Evolutionary conservation across 2,113 vertebrate genomes (phyloP).

Genomic region (Dasyurus viverrinus): DNA sequence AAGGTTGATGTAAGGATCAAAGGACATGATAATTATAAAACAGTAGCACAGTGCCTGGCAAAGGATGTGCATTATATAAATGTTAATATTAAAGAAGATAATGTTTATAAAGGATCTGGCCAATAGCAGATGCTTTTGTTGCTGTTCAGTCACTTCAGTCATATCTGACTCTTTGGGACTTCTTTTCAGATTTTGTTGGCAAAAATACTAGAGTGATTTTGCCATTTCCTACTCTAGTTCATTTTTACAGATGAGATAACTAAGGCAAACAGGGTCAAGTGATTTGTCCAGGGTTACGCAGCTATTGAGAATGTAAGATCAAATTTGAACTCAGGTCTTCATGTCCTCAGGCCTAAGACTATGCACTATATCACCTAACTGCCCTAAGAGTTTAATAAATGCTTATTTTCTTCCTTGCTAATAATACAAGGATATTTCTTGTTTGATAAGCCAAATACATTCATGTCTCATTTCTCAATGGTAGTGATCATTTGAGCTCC

Average conservation of each 20-base stretch:
- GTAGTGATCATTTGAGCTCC: background rate
- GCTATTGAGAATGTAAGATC: background rate
- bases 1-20: background rate
- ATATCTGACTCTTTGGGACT: background rate
- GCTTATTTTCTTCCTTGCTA: background rate
- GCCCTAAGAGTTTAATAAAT: background rate
- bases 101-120: background rate
- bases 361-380: background rate
- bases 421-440: background rate
- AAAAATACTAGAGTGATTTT: background rate
- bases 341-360: background rate
- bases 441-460: background rate
- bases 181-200: background rate
- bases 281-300: background rate
- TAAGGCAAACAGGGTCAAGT: background rate
- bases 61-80: background rate
- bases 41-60: background rate
- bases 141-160: background rate
- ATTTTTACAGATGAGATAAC: background rate
- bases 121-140: background rate
- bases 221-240: background rate
- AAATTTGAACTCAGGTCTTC: background rate
- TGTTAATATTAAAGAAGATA: background rate
- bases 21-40: background rate
- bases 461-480: background rate